Evolutionary conservation across 2,797 vertebrate species (phyloP).

Genomic region (Enteromius thamalakanensis): DNA sequence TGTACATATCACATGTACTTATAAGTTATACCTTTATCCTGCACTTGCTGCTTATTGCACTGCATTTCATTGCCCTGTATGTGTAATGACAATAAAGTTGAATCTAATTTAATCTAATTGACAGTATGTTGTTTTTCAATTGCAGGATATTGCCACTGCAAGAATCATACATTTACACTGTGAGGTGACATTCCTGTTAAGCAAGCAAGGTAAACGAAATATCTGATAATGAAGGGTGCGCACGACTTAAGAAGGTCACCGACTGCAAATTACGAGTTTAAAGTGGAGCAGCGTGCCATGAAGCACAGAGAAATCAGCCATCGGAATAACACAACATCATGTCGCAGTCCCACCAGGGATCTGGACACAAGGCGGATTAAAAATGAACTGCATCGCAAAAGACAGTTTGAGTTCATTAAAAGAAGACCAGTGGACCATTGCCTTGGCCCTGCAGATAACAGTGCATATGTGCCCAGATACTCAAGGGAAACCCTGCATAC

Average conservation of each 20-base stretch:
- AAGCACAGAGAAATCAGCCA: slow-evolving; percentile 73
- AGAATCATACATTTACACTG: slow-evolving; percentile 15
- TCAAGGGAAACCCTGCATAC: slow-evolving; percentile 46
- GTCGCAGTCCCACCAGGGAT: slow-evolving; percentile 74
- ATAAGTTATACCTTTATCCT: too few species aligned
- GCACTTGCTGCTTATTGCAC: too few species aligned
- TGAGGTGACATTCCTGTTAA: slow-evolving; percentile 3
- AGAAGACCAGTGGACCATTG: slow-evolving; percentile 70
- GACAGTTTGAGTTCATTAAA: slow-evolving; percentile 77
- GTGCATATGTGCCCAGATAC: slow-evolving; percentile 18
- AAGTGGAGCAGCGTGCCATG: slow-evolving; percentile 70
- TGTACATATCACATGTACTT: too few species aligned
- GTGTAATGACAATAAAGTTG: too few species aligned
- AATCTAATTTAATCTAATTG: too few species aligned
- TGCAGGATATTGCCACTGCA: slow-evolving; percentile 22
- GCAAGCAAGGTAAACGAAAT: not conserved
- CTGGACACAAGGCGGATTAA: slow-evolving; percentile 68
- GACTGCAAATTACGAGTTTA: slow-evolving; percentile 69
- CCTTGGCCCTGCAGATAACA: too few species aligned
- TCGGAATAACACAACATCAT: slow-evolving; percentile 78
- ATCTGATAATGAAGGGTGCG: slow-evolving; percentile 66
- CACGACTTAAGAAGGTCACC: slow-evolving; percentile 48
- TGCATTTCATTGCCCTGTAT: too few species aligned
- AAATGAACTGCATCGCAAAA: slow-evolving; percentile 73
- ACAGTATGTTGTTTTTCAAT: slow-evolving; percentile 34